Base-by-base conservation (phyloP, 2,797 vertebrate species). In the Podargus strigoides region DNA sequence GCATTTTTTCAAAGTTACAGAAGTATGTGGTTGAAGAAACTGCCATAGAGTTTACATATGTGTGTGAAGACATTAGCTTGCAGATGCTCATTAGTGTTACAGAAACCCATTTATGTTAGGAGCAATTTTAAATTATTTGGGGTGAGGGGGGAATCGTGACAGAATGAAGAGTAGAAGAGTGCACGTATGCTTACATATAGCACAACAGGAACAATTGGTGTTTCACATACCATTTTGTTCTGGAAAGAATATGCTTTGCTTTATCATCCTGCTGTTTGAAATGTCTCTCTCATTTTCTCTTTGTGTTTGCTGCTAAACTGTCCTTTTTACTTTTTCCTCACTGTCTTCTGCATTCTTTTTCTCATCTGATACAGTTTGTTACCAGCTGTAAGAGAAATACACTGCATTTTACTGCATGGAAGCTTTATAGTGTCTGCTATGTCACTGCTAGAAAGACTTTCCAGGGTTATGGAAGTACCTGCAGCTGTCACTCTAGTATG, bases 181-280 rank as follows among this genome's bases (percentile, higher is more conserved):
- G 23, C 19, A 10, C 0, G 1, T 55, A 37, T 9, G 14, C 18
- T 55, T 62, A 11, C 1, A 0, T 63, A 5, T 5, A 42, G 41
- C 6, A 2, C 39, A 87, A 63, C 4, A 73, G 53, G 32, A 92
- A 18, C 15, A 66, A 37, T 4, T 12, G 1, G 10, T 67, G n/a
- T 56, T 92, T 75, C 15, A 32, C 23, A 4, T 53, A 49, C 2
- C 4, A 3, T 50, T 79, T 77, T 59, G 17, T 49, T 77, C 26
- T 13, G 5, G 39, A 77, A 89, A 41, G 32, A 81, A n/a, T 32
- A 23, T 52, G 56, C 34, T 87, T 93, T 76, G 5, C 26, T 78
- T 69, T 27, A 14, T 6, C 77, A 28, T 49, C 26, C 28, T 55
- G 34, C 30, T 77, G 9, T 76, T 90, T 30, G 28, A 89, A 87